Conservation (phyloP, 2,888 invertebrate genomes). For the Desoria tigrina region DNA sequence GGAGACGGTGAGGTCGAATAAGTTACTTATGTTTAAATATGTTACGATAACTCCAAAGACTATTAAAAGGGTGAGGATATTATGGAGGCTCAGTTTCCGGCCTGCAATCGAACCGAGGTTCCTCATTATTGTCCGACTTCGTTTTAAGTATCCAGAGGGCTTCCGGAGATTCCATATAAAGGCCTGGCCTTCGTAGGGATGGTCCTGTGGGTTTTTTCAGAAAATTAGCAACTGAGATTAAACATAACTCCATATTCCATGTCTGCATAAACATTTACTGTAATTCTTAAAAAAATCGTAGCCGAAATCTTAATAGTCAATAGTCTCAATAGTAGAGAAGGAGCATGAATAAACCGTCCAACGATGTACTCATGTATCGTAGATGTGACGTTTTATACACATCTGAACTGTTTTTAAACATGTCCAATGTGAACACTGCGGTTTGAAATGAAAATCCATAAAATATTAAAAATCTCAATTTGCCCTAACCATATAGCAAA, state of each 20-base stretch:
- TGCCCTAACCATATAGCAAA: too few species aligned
- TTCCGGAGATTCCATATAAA: slow-evolving; percentile 5
- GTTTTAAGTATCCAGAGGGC: slow-evolving; percentile 1
- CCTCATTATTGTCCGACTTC: slow-evolving; percentile 22
- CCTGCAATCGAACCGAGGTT: slow-evolving; percentile 16
- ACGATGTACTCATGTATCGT: too few species aligned
- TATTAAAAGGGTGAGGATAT: slow-evolving; percentile 23
- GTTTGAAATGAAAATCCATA: too few species aligned
- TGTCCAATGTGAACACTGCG: too few species aligned
- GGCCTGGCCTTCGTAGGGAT: slow-evolving; percentile 11
- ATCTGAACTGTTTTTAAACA: too few species aligned
- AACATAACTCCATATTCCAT: background rate
- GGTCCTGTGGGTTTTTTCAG: slow-evolving; percentile 20
- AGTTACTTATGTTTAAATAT: slow-evolving; percentile 25
- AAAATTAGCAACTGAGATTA: background rate
- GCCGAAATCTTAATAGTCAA: too few species aligned
- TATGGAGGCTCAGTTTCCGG: slow-evolving; percentile 32
- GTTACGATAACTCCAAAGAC: slow-evolving; percentile 29
- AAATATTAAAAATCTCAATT: too few species aligned
- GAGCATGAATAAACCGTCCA: too few species aligned
- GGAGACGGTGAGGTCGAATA: slow-evolving; percentile 4
- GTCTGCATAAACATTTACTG: too few species aligned
- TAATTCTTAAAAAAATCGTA: too few species aligned
- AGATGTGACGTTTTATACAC: too few species aligned
- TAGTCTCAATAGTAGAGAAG: too few species aligned